Percentiles rank a stretch among this genome's conserved stretches.
phyloP scores from a whole-genome alignment of 2,113 vertebrate species.

The Ramphastos sulfuratus region DNA sequence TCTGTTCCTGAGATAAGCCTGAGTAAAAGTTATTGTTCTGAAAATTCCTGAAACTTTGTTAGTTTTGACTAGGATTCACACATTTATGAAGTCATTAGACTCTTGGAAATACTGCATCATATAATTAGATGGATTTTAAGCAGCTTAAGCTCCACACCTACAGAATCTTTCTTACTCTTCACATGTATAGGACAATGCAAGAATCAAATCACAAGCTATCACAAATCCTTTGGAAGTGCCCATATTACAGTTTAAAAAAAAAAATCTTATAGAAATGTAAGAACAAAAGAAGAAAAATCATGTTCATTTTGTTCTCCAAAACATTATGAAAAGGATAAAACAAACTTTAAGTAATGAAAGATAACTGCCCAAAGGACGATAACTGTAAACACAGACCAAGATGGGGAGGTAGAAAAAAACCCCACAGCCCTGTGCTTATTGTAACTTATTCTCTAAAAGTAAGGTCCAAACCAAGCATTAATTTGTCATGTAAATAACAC shows the following conservation, averaged over 20 bases:
- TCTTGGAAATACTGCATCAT: background rate
- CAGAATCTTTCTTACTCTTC: background rate
- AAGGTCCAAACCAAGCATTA: background rate
- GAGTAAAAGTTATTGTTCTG: background rate
- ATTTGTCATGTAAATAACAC: background rate
- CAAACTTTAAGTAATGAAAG: background rate
- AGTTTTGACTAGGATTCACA: background rate
- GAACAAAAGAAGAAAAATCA: background rate
- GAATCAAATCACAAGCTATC: background rate
- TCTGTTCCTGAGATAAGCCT: background rate
- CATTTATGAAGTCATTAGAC: background rate
- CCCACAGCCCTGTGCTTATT: rapidly evolving
- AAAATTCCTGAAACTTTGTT: background rate
- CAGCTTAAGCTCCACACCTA: background rate
- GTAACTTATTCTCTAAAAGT: background rate
- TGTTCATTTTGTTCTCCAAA: background rate
- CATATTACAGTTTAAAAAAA: background rate
- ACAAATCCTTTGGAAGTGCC: background rate
- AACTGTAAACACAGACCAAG: background rate
- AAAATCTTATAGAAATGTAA: background rate
- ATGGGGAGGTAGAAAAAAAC: background rate
- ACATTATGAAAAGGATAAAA: background rate
- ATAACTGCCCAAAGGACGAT: background rate
- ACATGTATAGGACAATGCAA: rapidly evolving
- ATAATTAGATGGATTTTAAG: background rate